Base-by-base conservation (phyloP, 2,113 vertebrate species). In the Desmodus rotundus region DNA sequence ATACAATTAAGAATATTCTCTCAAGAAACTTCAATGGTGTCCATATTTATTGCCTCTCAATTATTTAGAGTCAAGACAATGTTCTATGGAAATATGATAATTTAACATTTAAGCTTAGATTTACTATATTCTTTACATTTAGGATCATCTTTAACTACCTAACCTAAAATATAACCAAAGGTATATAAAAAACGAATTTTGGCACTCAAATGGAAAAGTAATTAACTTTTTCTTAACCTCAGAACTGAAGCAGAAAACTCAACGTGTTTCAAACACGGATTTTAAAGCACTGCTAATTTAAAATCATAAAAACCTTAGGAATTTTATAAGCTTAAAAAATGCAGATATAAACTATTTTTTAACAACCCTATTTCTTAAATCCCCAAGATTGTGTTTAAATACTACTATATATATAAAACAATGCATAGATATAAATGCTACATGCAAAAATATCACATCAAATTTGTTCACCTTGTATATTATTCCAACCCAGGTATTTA, bases 401-500 rank as follows among this genome's bases (percentile, higher is more conserved):
- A 82, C 68, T 82, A 86, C 38, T 86, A 87, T 10, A 63, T 10
- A 63, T 8, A 73, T 80, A 80, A 92, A 91, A 76, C 26, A 97
- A 88, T 63, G 45, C 43, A 95, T 10, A 86, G 26, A n/a, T 90
- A 65, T 54, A 96, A 96, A 82, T 91, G 20, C 56, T 65, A 95
- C 80, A 97, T 19, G 31, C 17, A 58, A 97, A 96, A 98, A 96
- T 61, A 96, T 92, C 93, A 97, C 92, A 91, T 84, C 89, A 89
- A 93, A 4, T n/a, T 95, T 96, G 96, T 97, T 98, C 91, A 97
- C 98, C 92, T 97, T 89, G 36, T 63, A 1, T 9, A 20, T 92
- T 98, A 96, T 91, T 54, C 89, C 97, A 94, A 96, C 84, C 95
- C 41, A 95, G 43, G 63, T 97, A 98, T 98, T 98, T 98, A 98